Percentiles rank a stretch among this genome's conserved stretches.
Evolutionary conservation across 2,888 invertebrate genomes (phyloP).

Genomic region (Eilema sororculum): DNA sequence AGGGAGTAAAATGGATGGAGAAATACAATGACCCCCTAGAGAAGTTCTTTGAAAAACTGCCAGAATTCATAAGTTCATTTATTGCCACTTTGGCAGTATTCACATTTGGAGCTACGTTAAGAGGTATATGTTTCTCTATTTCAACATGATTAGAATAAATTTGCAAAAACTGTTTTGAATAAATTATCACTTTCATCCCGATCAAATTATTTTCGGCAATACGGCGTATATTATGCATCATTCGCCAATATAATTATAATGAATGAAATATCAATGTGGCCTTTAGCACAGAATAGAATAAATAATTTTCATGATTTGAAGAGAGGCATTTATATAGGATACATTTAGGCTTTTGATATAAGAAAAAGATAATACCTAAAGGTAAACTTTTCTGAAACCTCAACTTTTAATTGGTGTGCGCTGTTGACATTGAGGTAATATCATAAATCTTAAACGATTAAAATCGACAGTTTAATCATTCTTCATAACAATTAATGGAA

Average conservation of each 20-base stretch:
- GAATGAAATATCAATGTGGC: too few relatives aligned
- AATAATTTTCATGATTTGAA: too few relatives aligned
- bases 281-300: too few relatives aligned
- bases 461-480: background rate
- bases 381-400: background rate
- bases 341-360: too few relatives aligned
- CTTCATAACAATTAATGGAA: background rate
- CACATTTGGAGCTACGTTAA: constrained; percentile 88
- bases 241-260: too few relatives aligned
- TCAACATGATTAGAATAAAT: background rate
- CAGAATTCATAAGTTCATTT: constrained; percentile 83
- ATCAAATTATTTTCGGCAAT: too few relatives aligned
- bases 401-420: background rate
- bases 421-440: background rate
- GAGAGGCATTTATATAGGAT: too few relatives aligned
- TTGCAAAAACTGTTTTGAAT: too few relatives aligned
- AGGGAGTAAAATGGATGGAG: constrained; percentile 88
- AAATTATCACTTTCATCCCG: too few relatives aligned
- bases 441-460: background rate
- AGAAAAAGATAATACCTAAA: too few relatives aligned
- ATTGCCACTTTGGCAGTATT: constrained; percentile 88
- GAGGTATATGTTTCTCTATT: constrained; percentile 77
- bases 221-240: too few relatives aligned
- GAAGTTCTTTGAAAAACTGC: constrained; percentile 85
- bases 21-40: constrained; percentile 85